Percentiles rank a stretch among this genome's conserved stretches.
phyloP scores from a whole-genome alignment of 2,797 vertebrate genomes.

The Ctenopoma kingsleyae region DNA sequence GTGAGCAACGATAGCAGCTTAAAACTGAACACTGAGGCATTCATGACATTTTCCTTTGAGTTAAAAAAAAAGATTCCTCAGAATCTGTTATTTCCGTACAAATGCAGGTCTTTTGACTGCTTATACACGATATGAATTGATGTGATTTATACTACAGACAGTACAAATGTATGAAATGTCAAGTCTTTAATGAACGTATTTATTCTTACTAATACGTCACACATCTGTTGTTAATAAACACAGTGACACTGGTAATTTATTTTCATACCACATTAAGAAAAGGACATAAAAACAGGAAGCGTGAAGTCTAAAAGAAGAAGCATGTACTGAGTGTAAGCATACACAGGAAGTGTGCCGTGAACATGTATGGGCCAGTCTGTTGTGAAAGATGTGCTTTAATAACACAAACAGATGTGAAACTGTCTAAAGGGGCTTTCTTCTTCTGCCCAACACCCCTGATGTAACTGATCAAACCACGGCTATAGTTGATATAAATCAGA shows the following conservation, averaged over 20 bases:
- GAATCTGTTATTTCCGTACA: neutral
- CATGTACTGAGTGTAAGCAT: slow-evolving; percentile 53
- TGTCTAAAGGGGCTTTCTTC: slow-evolving; percentile 73
- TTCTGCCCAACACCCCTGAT: slow-evolving; percentile 52
- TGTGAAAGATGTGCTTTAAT: slow-evolving; percentile 78
- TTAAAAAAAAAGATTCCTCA: neutral
- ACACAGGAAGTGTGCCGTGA: slow-evolving; percentile 74
- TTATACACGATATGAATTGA: neutral
- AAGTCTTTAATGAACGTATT: slow-evolving; percentile 35
- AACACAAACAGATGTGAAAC: slow-evolving; percentile 81
- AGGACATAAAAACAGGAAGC: slow-evolving; percentile 78
- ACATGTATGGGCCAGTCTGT: slow-evolving; percentile 66
- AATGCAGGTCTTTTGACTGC: neutral
- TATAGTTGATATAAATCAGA: slow-evolving; percentile 6
- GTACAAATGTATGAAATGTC: neutral
- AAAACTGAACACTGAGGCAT: neutral
- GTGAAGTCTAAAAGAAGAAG: slow-evolving; percentile 78
- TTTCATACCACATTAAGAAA: slow-evolving; percentile 63
- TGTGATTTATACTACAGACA: too few species aligned
- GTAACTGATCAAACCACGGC: slow-evolving; percentile 21
- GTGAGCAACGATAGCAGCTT: neutral
- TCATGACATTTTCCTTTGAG: neutral
- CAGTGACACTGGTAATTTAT: slow-evolving; percentile 43
- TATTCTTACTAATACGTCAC: slow-evolving; percentile 31
- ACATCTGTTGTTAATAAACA: slow-evolving; percentile 58